Base-by-base conservation (phyloP, 2,113 vertebrate genomes). In the Dipodomys ordii region DNA sequence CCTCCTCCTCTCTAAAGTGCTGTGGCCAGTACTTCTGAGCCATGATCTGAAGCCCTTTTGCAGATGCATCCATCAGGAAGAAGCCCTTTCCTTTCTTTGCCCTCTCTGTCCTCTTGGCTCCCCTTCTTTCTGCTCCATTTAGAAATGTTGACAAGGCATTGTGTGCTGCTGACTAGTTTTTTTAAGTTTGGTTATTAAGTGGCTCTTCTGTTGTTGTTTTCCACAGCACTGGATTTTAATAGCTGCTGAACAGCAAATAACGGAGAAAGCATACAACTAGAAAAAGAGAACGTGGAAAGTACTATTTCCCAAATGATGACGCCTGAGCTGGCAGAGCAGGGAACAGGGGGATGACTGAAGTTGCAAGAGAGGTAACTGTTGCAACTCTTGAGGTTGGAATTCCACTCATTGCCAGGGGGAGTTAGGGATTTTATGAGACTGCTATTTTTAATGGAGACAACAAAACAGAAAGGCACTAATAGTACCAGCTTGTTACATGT, bases 111-210 rank as follows among this genome's bases (percentile, higher is more conserved):
- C 93, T 93, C 91, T 83, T 78, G 83, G 88, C 93, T 94, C 0
- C 39, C 68, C 86, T 86, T 81, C 88, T 96, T 96, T 97, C 94
- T 96, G 92, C 95, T 96, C 88, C 93, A 94, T 96, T 97, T 96
- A 95, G 96, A 97, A 96, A 90, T 92, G 93, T 94, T 94, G 95
- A 96, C 92, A 96, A 94, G 92, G 95, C 90, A 92, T 86, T 97
- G 95, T 94, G 93, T 1, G 0, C 79, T 94, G 93, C 94, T 95
- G 96, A 96, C 94, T 93, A 83, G 67, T 95, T 96, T 94, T 97
- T 96, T 96, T 88, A 97, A 96, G 88, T 95, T 95, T 92, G 93
- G 92, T 94, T 97, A 96, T 97, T 96, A 96, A 93, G 96, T 6
- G 23, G 67, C n/a, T 90, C 76, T 95, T 95, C 89, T 95, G 95